These are phyloP conservation scores for Zaprionus capensis DNA, from an alignment of 1,140 invertebrate species.

Conservation along the genomic window DNA sequence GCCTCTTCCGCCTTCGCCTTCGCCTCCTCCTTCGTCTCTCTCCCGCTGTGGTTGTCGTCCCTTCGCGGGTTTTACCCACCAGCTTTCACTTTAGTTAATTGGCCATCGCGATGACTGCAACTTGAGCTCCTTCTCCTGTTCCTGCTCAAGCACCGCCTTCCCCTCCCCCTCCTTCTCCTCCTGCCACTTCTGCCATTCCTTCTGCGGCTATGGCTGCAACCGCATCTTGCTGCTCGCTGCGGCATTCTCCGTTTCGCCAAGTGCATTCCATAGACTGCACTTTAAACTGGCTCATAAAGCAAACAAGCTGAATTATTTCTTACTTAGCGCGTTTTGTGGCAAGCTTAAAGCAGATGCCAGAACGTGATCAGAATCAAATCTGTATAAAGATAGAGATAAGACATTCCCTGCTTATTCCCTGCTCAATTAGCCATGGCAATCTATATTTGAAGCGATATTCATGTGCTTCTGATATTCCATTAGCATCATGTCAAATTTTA, in stretches of 20 bases:
- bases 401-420: not conserved
- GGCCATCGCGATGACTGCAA: conserved; percentile 24
- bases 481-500: not conserved
- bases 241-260: not conserved
- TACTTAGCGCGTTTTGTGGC: not conserved
- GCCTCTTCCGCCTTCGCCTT: not conserved
- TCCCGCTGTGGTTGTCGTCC: conserved; percentile 1
- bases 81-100: conserved; percentile 68
- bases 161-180: not conserved
- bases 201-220: not conserved
- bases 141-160: not conserved
- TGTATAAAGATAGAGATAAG: not conserved
- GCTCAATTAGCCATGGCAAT: too few species aligned
- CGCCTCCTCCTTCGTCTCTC: not conserved
- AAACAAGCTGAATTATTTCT: conserved; percentile 1
- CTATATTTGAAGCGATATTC: too few species aligned
- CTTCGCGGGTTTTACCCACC: conserved; percentile 8
- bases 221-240: not conserved
- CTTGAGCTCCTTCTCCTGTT: not conserved
- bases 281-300: conserved; percentile 16
- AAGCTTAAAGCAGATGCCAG: not conserved
- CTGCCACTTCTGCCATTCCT: not conserved
- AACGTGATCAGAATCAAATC: not conserved
- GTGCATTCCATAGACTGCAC: not conserved
- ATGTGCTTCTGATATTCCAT: not conserved